Percentiles rank a stretch among this genome's conserved stretches.
phyloP scores from a whole-genome alignment of 2,113 vertebrate genomes.

The Chloebia gouldiae region DNA sequence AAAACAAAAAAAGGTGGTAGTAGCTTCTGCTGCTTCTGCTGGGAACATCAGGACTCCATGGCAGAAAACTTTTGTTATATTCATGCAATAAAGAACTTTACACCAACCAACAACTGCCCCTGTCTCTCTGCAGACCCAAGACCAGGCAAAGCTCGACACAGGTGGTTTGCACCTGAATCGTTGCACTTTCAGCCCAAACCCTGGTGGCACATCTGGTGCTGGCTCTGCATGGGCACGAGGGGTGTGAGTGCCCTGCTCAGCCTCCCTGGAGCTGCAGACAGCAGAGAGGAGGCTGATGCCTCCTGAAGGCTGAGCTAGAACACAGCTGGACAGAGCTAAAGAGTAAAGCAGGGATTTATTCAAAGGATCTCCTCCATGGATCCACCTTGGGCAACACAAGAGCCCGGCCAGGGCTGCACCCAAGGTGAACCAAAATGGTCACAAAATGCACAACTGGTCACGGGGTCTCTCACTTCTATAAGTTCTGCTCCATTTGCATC shows the following conservation, averaged over 20 bases:
- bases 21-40: background rate
- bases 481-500: background rate
- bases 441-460: background rate
- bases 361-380: background rate
- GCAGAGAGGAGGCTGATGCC: background rate
- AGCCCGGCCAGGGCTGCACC: background rate
- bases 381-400: background rate
- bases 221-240: fast-evolving
- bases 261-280: background rate
- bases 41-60: background rate
- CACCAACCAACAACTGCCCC: background rate
- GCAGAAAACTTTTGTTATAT: background rate
- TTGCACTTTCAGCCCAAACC: fast-evolving
- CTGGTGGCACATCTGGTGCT: background rate
- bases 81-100: background rate
- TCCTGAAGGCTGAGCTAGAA: background rate
- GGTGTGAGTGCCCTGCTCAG: background rate
- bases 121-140: background rate
- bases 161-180: background rate
- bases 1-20: background rate
- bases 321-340: background rate
- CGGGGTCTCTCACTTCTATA: background rate
- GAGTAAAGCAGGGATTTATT: background rate
- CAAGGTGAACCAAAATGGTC: background rate
- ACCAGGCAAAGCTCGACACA: background rate